Conservation (phyloP, 2,797 vertebrate species). For the Myripristis jacobus region DNA sequence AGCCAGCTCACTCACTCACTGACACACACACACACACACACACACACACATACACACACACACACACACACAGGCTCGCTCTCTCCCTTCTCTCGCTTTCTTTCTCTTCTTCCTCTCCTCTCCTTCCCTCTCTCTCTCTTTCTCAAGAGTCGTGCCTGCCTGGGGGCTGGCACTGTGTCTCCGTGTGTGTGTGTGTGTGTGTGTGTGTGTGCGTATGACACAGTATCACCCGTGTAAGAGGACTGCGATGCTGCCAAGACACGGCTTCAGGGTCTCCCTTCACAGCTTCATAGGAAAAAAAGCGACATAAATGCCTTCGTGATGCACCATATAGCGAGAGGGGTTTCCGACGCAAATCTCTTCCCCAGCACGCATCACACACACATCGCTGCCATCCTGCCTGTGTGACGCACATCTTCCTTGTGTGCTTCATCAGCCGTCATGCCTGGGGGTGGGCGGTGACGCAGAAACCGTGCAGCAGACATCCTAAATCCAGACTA, state of each 20-base stretch:
- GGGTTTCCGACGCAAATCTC: conserved; percentile 48
- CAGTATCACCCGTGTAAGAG: conserved; percentile 36
- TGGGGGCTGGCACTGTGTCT: conserved; percentile 48
- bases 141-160: conserved; percentile 35
- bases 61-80: conserved; percentile 1
- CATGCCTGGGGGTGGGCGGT: conserved; percentile 35
- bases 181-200: conserved; percentile 38
- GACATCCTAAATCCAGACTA: conserved; percentile 47
- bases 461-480: conserved; percentile 41
- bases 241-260: conserved; percentile 30
- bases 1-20: conserved; percentile 59
- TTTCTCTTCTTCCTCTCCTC: background rate
- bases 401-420: conserved; percentile 59
- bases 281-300: conserved; percentile 47
- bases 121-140: background rate
- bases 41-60: conserved; percentile 17
- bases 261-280: conserved; percentile 58
- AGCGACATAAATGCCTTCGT: conserved; percentile 43
- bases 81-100: conserved; percentile 9
- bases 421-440: conserved; percentile 51
- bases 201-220: conserved; percentile 27
- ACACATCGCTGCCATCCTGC: conserved; percentile 23
- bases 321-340: conserved; percentile 55
- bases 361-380: conserved; percentile 44
- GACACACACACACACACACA: conserved; percentile 49